Evolutionary conservation across 2,797 vertebrate species (phyloP).

Genomic region (Vipera latastei): DNA sequence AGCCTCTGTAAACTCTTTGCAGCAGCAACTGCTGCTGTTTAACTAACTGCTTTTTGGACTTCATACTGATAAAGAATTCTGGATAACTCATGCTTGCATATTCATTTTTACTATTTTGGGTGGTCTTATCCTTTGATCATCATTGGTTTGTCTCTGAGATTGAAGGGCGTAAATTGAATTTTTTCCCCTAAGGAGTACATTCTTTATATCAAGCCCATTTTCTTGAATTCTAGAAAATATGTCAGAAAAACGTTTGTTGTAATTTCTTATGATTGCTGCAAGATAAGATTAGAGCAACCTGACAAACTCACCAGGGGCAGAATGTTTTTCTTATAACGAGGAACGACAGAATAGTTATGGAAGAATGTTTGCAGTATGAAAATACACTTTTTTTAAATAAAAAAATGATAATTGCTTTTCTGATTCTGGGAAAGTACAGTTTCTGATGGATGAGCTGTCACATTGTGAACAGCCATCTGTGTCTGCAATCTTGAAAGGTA

Average conservation of each 20-base stretch:
- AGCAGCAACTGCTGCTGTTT: background rate
- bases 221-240: background rate
- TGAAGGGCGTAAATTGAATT: background rate
- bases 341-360: background rate
- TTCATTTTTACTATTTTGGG: background rate
- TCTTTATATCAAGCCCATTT: background rate
- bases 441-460: background rate
- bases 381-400: background rate
- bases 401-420: conserved; percentile 12
- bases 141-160: background rate
- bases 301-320: background rate
- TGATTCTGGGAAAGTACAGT: background rate
- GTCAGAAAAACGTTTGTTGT: background rate
- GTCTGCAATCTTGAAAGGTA: background rate
- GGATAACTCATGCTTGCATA: background rate
- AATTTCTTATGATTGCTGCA: background rate
- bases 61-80: background rate
- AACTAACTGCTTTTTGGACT: background rate
- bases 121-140: background rate
- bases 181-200: background rate
- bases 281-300: background rate
- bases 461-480: background rate
- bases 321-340: background rate
- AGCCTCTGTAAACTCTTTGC: background rate
- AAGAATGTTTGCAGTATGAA: conserved; percentile 22